Conservation (phyloP, 1,140 invertebrate species). For the Plectrocnemia conspersa region DNA sequence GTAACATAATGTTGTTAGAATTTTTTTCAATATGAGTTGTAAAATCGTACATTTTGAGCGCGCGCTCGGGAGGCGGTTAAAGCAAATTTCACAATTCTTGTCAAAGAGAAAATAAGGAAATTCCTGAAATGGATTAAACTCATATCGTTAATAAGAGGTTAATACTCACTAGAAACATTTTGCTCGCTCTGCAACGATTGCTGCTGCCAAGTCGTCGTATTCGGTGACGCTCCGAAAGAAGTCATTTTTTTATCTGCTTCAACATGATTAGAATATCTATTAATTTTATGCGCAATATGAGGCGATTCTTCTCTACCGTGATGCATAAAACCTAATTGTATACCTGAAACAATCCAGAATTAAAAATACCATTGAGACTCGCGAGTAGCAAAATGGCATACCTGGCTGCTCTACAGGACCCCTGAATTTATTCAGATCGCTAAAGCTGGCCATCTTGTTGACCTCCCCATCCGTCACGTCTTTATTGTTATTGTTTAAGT, state of each 20-base stretch:
- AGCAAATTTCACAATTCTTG: too few relatives aligned
- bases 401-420: slow-evolving; percentile 51
- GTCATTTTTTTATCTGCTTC: slow-evolving; percentile 58
- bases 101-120: neutral
- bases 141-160: slow-evolving; percentile 1
- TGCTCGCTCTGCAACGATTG: slow-evolving; percentile 52
- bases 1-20: too few relatives aligned
- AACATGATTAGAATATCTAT: slow-evolving; percentile 39
- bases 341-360: slow-evolving; percentile 40
- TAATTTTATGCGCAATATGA: slow-evolving; percentile 26
- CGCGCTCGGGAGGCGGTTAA: too few relatives aligned
- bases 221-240: slow-evolving; percentile 54
- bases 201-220: slow-evolving; percentile 87
- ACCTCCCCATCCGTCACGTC: slow-evolving; percentile 51
- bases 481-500: slow-evolving; percentile 50
- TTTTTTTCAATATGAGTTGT: too few relatives aligned
- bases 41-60: too few relatives aligned
- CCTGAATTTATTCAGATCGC: slow-evolving; percentile 60
- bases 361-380: neutral
- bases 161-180: slow-evolving; percentile 39
- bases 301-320: slow-evolving; percentile 51
- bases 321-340: slow-evolving; percentile 62
- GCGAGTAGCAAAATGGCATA: slow-evolving; percentile 24
- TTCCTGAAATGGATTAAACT: neutral
- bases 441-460: slow-evolving; percentile 67